Conservation (phyloP, 2,113 vertebrate genomes). For the Dipodomys ordii region DNA sequence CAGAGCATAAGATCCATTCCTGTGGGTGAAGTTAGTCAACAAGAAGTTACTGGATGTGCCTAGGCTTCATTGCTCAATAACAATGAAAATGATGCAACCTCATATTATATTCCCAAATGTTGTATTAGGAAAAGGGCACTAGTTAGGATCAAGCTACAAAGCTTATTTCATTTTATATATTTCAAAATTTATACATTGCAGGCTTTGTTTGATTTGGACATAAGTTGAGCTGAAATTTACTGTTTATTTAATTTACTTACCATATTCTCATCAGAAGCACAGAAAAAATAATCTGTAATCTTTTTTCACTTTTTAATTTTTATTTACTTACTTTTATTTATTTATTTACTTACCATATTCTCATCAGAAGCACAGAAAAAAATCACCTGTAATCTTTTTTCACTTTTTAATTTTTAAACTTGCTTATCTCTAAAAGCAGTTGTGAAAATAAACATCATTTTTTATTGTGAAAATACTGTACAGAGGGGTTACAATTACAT, state of each 20-base stretch:
- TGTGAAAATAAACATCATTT: slow-evolving; percentile 63
- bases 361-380: slow-evolving; percentile 52
- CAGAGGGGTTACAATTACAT: no score
- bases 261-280: slow-evolving; percentile 28
- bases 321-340: neutral
- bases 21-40: slow-evolving; percentile 54
- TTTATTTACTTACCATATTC: neutral
- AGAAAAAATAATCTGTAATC: slow-evolving; percentile 34
- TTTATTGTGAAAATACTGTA: neutral
- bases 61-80: neutral
- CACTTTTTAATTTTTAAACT: slow-evolving; percentile 60
- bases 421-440: slow-evolving; percentile 59
- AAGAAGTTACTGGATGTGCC: neutral
- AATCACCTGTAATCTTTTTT: slow-evolving; percentile 26
- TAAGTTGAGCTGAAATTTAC: slow-evolving; percentile 39
- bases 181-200: slow-evolving; percentile 53
- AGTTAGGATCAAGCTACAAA: slow-evolving; percentile 41
- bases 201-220: slow-evolving; percentile 49
- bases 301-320: slow-evolving; percentile 60
- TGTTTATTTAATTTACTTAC: slow-evolving; percentile 20
- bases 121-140: slow-evolving; percentile 22
- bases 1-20: slow-evolving; percentile 2
- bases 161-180: slow-evolving; percentile 51
- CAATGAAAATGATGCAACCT: slow-evolving; percentile 37
- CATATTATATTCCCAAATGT: slow-evolving; percentile 1